Conservation (phyloP, 2,113 vertebrate species). For the Cottus gobio region DNA sequence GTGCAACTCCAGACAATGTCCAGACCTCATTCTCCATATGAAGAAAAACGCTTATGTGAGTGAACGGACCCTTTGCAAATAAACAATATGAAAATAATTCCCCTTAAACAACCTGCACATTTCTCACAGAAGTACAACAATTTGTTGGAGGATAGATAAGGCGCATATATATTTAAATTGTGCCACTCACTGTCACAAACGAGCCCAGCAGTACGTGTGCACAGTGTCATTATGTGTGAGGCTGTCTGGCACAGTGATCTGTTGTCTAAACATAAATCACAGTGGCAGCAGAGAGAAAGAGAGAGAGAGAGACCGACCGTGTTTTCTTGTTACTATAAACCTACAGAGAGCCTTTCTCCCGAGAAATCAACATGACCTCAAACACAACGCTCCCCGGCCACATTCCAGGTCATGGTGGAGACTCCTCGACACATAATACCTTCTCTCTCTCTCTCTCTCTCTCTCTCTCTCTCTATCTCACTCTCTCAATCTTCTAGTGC, state of each 20-base stretch:
- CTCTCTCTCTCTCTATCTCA: background rate
- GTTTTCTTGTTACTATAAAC: conserved; percentile 63
- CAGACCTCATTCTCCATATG: no score
- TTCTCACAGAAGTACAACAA: conserved; percentile 11
- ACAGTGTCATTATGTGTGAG: conserved; percentile 66
- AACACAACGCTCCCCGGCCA: conserved; percentile 36
- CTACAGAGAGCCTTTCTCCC: conserved; percentile 65
- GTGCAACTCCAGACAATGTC: no score
- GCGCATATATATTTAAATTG: conserved; percentile 63
- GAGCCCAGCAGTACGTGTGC: conserved; percentile 45
- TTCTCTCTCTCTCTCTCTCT: background rate
- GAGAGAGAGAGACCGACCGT: conserved; percentile 59
- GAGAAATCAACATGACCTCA: conserved; percentile 80
- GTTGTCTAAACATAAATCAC: conserved; percentile 80
- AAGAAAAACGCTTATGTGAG: no score
- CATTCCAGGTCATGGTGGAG: conserved; percentile 34
- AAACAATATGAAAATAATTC: background rate
- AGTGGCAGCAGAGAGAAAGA: conserved; percentile 62
- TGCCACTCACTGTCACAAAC: conserved; percentile 65
- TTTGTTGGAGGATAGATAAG: conserved; percentile 31
- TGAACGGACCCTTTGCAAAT: background rate
- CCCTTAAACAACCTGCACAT: conserved; percentile 1
- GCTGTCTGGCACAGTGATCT: conserved; percentile 66
- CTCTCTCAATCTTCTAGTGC: conserved; percentile 18
- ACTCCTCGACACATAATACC: conserved; percentile 42